Base-by-base conservation (phyloP, 2,113 vertebrate species). In the Spermophilus dauricus region DNA sequence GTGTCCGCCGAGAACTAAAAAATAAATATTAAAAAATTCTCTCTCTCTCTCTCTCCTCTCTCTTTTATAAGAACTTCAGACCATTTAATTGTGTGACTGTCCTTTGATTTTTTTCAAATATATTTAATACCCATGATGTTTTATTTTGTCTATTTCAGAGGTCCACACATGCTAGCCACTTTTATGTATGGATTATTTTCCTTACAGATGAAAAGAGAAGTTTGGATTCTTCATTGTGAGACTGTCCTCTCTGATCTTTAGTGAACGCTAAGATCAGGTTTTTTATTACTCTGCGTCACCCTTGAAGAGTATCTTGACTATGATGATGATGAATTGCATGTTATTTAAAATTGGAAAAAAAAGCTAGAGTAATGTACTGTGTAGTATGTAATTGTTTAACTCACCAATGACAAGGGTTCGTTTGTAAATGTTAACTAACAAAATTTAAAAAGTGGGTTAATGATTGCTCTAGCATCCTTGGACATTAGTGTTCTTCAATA, bases 401-500 rank as follows among this genome's bases (percentile, higher is more conserved):
- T 3, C 16, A 77, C 2, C 0, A 28, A 9, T 26, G 26, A 10
- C 39, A 10, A 56, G 17, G 48, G 17, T 0, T 2, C 6, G 42
- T 86, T 61, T 45, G 20, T 12, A 45, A 17, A 12, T 61, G 58
- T 8, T 61, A 58, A 45, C 37, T 37, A 37, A 37, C 37, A 37
- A 37, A 37, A 37, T 37, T 37, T 42, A 58, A 28, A 78, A 80
- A 4, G 10, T 73, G 53, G 5, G 10, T 39, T 48, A 28, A 45
- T 28, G 8, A 2, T 18, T 51, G 10, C 12, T 53, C 20, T 63
- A 28, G 22, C 45, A 77, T 24, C 42, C 26, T 42, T 82, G 30
- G 22, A 77, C 67, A 89, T 7, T 8, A 22, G 5, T 53, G n/a
- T 11, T 20, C 8, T 6, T n/a, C 30, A 58, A 8, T 45, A 51